Evolutionary conservation across 2,797 vertebrate species (phyloP), one percentile per base, ranked within the genome.

Genomic region (Rhabdomys pumilio): DNA sequence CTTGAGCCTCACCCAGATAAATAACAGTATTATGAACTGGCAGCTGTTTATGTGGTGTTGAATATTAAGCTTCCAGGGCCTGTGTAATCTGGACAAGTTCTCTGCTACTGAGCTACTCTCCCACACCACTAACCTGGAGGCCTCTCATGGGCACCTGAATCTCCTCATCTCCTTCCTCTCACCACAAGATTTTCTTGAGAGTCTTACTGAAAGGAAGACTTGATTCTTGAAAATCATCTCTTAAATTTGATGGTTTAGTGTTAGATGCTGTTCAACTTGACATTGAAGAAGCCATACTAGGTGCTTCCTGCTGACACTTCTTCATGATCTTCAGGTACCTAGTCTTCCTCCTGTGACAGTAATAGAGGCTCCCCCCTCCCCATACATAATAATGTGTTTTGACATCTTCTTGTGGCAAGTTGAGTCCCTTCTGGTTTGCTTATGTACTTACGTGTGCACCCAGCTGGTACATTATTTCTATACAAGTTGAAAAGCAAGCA

Each of bases 51-150:
- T 29, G 44, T 38, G 59, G 13, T 10, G 1, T 26, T 63, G 24
- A 17, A 11, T 10, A 26, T 29, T 26, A 50, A 61, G 24, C n/a
- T 26, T 24, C 9, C n/a, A 26, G 72, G 31, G 47, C 24, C 61
- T 59, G 3, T 44, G 14, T 1, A 24, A 57, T 38, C 59, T 44
- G 14, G 47, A 0, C 1, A 13, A 55, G 59, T 3, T 0, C n/a
- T 47, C 26, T 14, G 1, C 17, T 26, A 11, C n/a, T 34, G 12
- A 86, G 2, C 47, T 55, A 1, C 6, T 6, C 8, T 7, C 10
- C 15, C 6, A 75, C 57, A 20, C 44, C 53, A 87, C 22, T 31
- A 14, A 38, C 20, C 44, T 19, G 1, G n/a, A 65, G 59, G 82
- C 9, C 22, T 41, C 50, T 26, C 3, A 0, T 17, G 38, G 14